These are phyloP conservation scores for Agapornis roseicollis DNA, from an alignment of 2,113 vertebrate species.

Conservation along the genomic window DNA sequence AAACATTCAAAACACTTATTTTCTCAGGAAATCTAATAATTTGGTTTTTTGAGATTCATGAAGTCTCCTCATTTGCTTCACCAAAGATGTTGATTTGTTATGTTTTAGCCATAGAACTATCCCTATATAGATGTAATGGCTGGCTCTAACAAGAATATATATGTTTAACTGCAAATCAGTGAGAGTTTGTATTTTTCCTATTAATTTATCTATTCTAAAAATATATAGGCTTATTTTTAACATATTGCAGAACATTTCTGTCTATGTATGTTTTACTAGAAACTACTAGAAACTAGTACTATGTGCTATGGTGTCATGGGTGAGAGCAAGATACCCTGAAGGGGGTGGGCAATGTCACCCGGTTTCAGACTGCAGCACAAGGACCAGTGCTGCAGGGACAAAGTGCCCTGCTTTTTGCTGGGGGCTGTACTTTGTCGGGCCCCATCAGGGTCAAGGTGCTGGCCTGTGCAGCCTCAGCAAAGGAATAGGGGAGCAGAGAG, in stretches of 20 bases:
- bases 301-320: not conserved
- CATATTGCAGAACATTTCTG: not conserved
- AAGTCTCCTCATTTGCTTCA: not conserved
- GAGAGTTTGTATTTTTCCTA: not conserved
- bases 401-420: not conserved
- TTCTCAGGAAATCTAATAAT: not conserved
- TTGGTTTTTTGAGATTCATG: not conserved
- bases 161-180: not conserved
- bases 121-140: not conserved
- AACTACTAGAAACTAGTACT: too few relatives aligned
- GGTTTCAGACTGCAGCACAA: not conserved
- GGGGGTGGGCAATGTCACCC: not conserved
- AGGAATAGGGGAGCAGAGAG: not conserved
- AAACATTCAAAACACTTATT: not conserved
- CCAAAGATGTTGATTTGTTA: not conserved
- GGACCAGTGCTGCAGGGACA: not conserved
- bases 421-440: not conserved
- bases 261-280: too few relatives aligned
- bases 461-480: not conserved
- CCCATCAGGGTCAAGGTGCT: not conserved
- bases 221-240: not conserved
- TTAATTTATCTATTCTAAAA: not conserved
- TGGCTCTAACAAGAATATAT: rapidly evolving
- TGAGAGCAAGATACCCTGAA: not conserved
- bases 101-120: not conserved